Percentiles rank a stretch among this genome's conserved stretches.
phyloP scores from a whole-genome alignment of 1,140 invertebrate species.

The Drosophila ogumai region DNA sequence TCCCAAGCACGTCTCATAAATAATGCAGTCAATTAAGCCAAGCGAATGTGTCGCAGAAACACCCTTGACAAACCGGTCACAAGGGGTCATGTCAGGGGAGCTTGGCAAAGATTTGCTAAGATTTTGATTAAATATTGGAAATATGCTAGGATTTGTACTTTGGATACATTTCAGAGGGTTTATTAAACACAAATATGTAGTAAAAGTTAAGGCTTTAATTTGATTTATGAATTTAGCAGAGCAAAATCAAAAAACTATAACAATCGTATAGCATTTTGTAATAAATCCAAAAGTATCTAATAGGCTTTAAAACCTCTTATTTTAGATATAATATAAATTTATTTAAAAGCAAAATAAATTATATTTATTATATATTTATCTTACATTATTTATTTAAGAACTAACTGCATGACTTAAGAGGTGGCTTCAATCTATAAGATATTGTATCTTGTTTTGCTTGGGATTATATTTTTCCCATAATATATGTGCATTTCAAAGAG shows the following conservation, averaged over 20 bases:
- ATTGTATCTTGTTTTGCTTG: neutral
- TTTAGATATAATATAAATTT: too few species aligned
- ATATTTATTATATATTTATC: too few species aligned
- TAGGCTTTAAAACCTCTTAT: too few species aligned
- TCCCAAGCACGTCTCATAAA: slow-evolving; percentile 47
- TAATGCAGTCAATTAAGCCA: slow-evolving; percentile 74
- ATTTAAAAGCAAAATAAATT: too few species aligned
- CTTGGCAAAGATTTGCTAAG: neutral
- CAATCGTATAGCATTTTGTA: too few species aligned
- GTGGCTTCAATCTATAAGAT: neutral
- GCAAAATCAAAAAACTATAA: too few species aligned
- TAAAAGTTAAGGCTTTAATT: neutral
- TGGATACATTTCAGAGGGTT: neutral
- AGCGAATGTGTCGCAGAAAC: slow-evolving; percentile 57
- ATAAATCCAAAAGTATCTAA: too few species aligned
- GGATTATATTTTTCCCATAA: too few species aligned
- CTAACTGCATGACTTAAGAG: neutral
- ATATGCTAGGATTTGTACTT: neutral
- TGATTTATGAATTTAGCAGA: neutral
- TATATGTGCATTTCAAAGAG: too few species aligned
- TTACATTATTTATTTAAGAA: too few species aligned
- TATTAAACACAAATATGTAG: neutral
- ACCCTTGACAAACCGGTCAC: slow-evolving; percentile 24
- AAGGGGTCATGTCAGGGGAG: neutral
- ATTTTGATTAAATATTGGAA: slow-evolving; percentile 1